Conservation (phyloP, 2,888 invertebrate genomes). For the Pimpla rufipes region DNA sequence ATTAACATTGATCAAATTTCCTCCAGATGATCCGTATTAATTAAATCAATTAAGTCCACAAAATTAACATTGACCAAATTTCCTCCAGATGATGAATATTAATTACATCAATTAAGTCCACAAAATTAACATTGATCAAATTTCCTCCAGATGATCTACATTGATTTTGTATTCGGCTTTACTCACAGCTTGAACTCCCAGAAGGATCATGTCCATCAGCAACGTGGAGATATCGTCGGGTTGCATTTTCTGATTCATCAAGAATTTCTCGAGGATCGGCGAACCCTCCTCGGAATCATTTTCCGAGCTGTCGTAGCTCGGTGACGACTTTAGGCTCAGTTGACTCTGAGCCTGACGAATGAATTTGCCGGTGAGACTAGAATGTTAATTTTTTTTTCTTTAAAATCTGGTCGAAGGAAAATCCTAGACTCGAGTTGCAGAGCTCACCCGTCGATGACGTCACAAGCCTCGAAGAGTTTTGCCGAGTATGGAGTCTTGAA, state of each 20-base stretch:
- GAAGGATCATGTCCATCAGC: constrained; percentile 89
- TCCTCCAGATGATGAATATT: too few relatives aligned
- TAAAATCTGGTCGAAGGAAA: neutral
- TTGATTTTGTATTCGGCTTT: neutral
- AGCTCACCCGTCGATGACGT: constrained; percentile 87
- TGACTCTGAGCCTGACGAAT: constrained; percentile 85
- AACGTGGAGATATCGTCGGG: constrained; percentile 89
- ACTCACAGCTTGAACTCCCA: constrained; percentile 89
- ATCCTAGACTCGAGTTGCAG: neutral
- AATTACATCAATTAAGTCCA: neutral
- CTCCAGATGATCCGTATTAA: too few relatives aligned
- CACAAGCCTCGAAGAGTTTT: constrained; percentile 87
- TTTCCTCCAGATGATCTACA: neutral
- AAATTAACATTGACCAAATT: too few relatives aligned
- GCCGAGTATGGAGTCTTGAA: constrained; percentile 88
- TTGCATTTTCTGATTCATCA: constrained; percentile 87
- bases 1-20: too few relatives aligned
- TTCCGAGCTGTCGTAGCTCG: constrained; percentile 39
- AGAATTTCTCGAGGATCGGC: constrained; percentile 87
- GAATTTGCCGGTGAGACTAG: constrained; percentile 88
- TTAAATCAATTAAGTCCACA: too few relatives aligned
- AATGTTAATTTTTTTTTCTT: constrained; percentile 65
- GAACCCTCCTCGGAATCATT: constrained; percentile 73
- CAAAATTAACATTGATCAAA: neutral
- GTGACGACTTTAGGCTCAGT: constrained; percentile 79